Base-by-base conservation (phyloP, 2,888 invertebrate species). In the Brenthis hecate region DNA sequence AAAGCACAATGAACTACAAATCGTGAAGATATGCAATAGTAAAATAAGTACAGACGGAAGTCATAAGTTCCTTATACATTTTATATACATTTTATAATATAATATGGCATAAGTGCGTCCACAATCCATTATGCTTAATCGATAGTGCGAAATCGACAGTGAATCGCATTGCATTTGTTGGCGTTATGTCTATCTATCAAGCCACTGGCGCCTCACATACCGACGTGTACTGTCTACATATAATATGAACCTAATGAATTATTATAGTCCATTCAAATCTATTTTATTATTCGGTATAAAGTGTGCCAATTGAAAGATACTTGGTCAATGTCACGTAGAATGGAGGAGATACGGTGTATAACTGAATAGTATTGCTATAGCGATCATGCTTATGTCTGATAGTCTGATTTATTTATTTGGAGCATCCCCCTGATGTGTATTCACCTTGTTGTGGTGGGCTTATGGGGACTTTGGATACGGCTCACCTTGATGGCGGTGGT, bases 161-260 rank as follows among this genome's bases (percentile, higher is more conserved):
- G 54, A 62, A 53, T 62, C 16, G 62, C 13, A 36, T 53, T 54
- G 66, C 61, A 51, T 67, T 67, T 67, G 66, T 66, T 62, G 53
- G 62, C 62, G 53, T 62, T 62, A 43, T 62, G 53, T 51, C 62
- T 54, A 43, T 54, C 53, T 54, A 62, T 62, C 62, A 62, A 56
- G 78, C 78, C 78, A 80, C 80, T 77, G 72, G 70, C 66, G 63
- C 70, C 71, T 62, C 69, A 75, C 73, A 72, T 75, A 70, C 74
- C 73, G 70, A 70, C 54, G 56, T 56, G 50, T 66, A 16, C 11
- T 19, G 55, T 48, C 69, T 43, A 65, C 69, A 13, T 14, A 58
- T 3, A 69, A 68, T 73, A n/a, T 19, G 66, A 62, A 76, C 75
- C 50, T 66, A 19, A 11, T 43, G 2, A 8, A 11, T 43, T 43